Evolutionary conservation across 1,140 invertebrate genomes (phyloP), one percentile per base, ranked within the genome.

Genomic region (Caenorhabditis brenneri): DNA sequence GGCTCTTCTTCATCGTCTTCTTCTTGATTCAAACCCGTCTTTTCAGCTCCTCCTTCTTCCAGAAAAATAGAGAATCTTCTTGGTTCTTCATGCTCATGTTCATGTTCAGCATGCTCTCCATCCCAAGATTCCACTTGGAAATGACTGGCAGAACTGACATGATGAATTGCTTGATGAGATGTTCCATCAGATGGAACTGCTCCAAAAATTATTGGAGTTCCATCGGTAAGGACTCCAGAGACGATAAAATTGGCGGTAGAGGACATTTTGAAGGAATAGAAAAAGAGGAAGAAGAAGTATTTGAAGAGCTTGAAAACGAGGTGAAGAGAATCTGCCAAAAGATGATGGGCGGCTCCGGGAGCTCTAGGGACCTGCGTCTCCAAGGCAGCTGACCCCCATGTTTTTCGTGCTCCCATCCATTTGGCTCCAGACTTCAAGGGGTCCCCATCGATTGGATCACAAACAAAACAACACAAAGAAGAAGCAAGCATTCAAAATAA

Each of bases 121-220:
- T 42, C 42, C 86, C 86, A 87, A 22, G 69, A 65, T 33, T 87
- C 85, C 7, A 58, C 85, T 65, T 87, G 84, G 83, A 87, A 87
- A 3, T 79, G 86, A 24, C 53, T 87, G 19, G 69, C 33, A 5
- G 81, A 84, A 16, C 31, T 55, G 48, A 81, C 83, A 46, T 84
- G 86, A 36, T 85, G 82, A 48, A 87, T 48, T 7, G 46, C 39
- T 22, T 29, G 12, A 24, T 60, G 27, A 22, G 79, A 58, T 22
- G 60, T 87, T 65, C 55, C 53, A 58, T 53, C 33, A 58, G 65
- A 69, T 39, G 69, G 80, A 79, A 42, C 42, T 51, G 58, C 27
- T 31, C 86, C 84, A 33, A 82, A 78, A 42, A 86, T 39, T 16
- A 88, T 65, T 10, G 81, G 87, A 24, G 80, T 48, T 19, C 87